Base-by-base conservation (phyloP, 2,888 invertebrate species). In the Chrysolina americana region DNA sequence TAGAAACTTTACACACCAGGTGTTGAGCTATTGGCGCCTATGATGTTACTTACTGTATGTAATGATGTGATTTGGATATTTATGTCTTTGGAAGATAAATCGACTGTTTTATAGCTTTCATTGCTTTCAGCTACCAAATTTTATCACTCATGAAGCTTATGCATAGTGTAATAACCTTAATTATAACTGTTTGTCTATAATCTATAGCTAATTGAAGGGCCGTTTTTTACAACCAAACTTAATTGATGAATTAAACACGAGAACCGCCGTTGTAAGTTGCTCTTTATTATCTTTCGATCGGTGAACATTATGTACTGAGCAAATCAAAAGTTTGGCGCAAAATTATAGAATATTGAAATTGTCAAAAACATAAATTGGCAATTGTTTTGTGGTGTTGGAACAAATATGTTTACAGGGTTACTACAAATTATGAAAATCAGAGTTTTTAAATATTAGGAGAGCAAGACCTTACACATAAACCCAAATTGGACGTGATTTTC, bases 41-140 rank as follows among this genome's bases (percentile, higher is more conserved):
- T 19, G 21, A 21, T 23, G 19, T 53, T 36, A 36, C 53, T 53
- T 36, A 36, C 53, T 5, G 53, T 13, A 53, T 21, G 23, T 53
- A 21, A 53, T 53, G 11, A 53, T 19, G 53, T 59, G 15, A 59
- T 28, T 36, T 17, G 3, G 15, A 28, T 28, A 59, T 59, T 36
- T 59, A 59, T 59, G 28, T 59, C 23, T 36, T 59, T 28, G 36
- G 28, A n/a, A 59, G 28, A 59, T 36, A 59, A 59, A 59, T 36
- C 19, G 36, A n/a, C 36, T 36, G 36, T 36, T 59, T 59, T 28
- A 59, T 28, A 13, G 59, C 36, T 28, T 59, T 17, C 17, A 59
- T 28, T 6, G 59, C 36, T 28, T 59, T 17, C 17, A 28, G 59
- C 59, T 36, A 59, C 59, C 36, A 36, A 36, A 59, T 59, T 59